Conservation (phyloP, 2,113 vertebrate genomes). For the Forbesichthys agassizii region DNA sequence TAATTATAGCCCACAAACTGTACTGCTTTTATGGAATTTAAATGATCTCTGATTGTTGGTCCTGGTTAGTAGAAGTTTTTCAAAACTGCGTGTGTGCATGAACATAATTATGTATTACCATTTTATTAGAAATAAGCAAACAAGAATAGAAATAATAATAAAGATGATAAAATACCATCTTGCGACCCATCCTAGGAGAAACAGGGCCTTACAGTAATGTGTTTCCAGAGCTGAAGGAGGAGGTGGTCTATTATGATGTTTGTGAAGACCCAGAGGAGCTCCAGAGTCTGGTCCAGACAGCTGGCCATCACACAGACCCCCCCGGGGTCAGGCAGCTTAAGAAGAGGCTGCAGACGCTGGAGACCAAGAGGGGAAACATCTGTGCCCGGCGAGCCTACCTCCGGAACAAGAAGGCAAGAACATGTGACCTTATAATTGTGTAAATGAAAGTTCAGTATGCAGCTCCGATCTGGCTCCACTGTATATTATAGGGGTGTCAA, state of each 20-base stretch:
- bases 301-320: conserved; percentile 43
- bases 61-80: too few relatives aligned
- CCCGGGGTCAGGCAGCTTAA: conserved; percentile 69
- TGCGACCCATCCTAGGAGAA: too few relatives aligned
- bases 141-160: too few relatives aligned
- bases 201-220: conserved; percentile 2
- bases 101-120: too few relatives aligned
- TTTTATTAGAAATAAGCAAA: too few relatives aligned
- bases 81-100: too few relatives aligned
- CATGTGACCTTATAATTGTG: not conserved
- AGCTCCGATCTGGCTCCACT: not conserved
- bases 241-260: conserved; percentile 95
- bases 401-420: conserved; percentile 87
- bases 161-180: not conserved
- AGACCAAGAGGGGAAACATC: conserved; percentile 84
- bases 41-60: too few relatives aligned
- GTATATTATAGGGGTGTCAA: too few relatives aligned
- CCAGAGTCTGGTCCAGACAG: conserved; percentile 63
- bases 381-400: conserved; percentile 86
- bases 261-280: conserved; percentile 91
- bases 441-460: conserved; percentile 1
- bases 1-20: too few relatives aligned
- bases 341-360: conserved; percentile 81
- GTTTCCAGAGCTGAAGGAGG: conserved; percentile 89
- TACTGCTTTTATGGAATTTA: too few relatives aligned